Conservation (phyloP, 2,797 vertebrate species). For the Hemitrygon akajei region DNA sequence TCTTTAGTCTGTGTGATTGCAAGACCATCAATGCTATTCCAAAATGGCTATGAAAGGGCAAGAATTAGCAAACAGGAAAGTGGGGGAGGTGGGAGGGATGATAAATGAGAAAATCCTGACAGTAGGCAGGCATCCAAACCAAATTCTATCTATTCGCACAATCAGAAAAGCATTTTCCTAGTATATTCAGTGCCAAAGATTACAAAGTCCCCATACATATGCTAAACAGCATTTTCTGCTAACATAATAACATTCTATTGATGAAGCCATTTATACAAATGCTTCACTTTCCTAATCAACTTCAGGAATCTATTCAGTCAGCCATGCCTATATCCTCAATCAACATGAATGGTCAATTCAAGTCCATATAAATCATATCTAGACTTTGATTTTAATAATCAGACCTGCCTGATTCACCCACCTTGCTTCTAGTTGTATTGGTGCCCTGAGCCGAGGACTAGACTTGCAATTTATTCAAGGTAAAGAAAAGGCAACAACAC, state of each 20-base stretch:
- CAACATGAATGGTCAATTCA: not conserved
- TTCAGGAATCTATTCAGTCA: not conserved
- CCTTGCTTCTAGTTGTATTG: not conserved
- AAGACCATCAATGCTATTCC: not conserved
- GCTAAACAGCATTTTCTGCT: too few relatives aligned
- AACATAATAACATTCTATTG: not conserved
- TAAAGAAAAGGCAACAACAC: not conserved
- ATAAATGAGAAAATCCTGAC: too few relatives aligned
- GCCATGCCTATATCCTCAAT: not conserved
- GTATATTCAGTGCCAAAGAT: too few relatives aligned
- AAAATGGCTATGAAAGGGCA: not conserved
- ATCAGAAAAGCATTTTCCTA: too few relatives aligned
- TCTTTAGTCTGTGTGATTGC: not conserved
- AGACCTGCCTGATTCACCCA: not conserved
- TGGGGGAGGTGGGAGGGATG: too few relatives aligned
- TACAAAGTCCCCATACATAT: too few relatives aligned
- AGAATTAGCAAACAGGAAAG: not conserved
- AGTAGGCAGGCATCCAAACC: too few relatives aligned
- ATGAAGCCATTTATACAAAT: not conserved
- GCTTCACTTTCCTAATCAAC: not conserved
- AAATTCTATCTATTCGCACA: too few relatives aligned
- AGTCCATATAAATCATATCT: not conserved
- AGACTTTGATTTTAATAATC: not conserved
- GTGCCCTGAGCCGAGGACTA: not conserved
- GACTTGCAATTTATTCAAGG: not conserved